Evolutionary conservation across 2,888 invertebrate species (phyloP).

Genomic region (Trissoscelio sp.): DNA sequence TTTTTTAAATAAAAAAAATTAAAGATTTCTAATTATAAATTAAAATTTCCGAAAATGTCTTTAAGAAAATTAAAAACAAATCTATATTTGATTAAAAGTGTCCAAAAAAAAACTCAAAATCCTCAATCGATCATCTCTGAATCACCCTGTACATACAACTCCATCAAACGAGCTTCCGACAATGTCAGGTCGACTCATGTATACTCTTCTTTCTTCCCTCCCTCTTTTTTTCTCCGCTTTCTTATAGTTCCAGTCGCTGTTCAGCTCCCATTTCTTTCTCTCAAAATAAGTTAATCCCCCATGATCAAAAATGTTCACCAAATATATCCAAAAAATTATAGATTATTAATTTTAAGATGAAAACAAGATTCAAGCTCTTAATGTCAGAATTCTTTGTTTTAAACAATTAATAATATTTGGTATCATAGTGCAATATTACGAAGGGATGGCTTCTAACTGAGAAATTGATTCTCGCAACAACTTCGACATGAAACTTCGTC

Average conservation of each 20-base stretch:
- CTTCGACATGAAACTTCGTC: conserved; percentile 28
- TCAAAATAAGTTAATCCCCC: background rate
- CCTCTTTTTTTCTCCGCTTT: background rate
- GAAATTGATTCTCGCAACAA: conserved; percentile 39
- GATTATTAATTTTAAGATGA: background rate
- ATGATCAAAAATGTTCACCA: background rate
- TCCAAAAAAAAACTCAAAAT: background rate
- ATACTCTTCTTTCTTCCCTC: conserved; percentile 9
- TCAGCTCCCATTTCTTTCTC: background rate
- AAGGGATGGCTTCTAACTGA: background rate
- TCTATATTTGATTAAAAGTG: too few species aligned
- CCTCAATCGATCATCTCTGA: conserved; percentile 2
- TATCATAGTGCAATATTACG: background rate
- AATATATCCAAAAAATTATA: background rate
- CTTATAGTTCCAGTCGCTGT: background rate
- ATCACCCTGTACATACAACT: conserved; percentile 9
- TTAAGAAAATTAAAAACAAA: background rate
- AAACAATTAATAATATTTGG: conserved; percentile 7
- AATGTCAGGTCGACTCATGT: conserved; percentile 21
- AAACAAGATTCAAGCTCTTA: too few species aligned
- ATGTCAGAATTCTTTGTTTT: too few species aligned
- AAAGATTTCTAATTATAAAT: too few species aligned
- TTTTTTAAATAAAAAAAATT: too few species aligned
- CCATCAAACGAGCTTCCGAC: conserved; percentile 24
- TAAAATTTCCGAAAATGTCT: too few species aligned